These are phyloP conservation scores for Triops longicaudatus DNA, from an alignment of 1,140 invertebrate species.

Conservation along the genomic window DNA sequence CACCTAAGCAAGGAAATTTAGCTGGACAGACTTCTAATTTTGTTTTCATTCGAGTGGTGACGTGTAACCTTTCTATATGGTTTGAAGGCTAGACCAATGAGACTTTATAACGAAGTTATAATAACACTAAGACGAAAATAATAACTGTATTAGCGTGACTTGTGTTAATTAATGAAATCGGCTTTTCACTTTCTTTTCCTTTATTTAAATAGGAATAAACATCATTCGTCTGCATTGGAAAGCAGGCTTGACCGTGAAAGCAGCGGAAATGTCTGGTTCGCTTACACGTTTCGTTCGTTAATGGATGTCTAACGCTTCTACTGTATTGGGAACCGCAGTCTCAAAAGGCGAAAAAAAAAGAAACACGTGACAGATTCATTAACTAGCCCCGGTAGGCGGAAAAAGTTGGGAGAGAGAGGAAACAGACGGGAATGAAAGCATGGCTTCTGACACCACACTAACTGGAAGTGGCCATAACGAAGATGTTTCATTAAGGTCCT, in stretches of 20 bases:
- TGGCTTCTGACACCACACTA: conserved; percentile 11
- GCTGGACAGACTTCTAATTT: no score
- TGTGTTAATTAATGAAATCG: no score
- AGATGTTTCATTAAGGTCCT: background rate
- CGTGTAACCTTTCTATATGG: background rate
- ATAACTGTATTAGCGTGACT: no score
- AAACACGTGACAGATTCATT: conserved; percentile 22
- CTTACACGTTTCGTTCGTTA: background rate
- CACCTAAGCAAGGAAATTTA: no score
- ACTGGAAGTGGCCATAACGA: background rate
- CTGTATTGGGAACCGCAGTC: background rate
- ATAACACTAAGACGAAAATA: no score
- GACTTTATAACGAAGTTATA: background rate
- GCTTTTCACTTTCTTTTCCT: background rate
- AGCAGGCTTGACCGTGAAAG: background rate
- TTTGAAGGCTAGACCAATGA: background rate
- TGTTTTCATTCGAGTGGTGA: background rate
- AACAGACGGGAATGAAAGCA: background rate
- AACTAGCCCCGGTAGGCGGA: background rate
- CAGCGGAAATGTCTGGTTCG: background rate
- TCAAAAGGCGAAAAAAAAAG: conserved; percentile 25
- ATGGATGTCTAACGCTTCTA: background rate
- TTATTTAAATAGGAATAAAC: background rate
- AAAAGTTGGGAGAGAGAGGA: background rate
- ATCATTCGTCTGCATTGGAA: background rate